phyloP scores from a whole-genome alignment of 2,113 vertebrate species.

The Heterotilapia buettikoferi region DNA sequence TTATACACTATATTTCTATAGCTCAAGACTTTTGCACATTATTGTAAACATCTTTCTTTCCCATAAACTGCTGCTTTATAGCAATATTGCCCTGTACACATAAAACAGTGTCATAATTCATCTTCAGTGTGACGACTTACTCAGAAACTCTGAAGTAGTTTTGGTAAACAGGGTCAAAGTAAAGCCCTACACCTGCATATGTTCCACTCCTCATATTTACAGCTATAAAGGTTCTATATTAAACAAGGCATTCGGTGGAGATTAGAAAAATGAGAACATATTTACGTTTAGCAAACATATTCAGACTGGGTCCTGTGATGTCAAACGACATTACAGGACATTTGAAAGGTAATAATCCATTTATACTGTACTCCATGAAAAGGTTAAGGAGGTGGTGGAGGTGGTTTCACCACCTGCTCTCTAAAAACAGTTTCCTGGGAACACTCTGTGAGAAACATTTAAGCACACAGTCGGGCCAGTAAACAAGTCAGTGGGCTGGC shows the following conservation, averaged over 20 bases:
- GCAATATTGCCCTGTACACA: neutral
- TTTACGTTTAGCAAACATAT: neutral
- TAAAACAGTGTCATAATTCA: neutral
- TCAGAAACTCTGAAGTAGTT: neutral
- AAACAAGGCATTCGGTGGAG: neutral
- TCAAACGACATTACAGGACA: neutral
- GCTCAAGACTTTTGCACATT: neutral
- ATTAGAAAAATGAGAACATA: neutral
- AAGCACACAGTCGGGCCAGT: slow-evolving; percentile 11
- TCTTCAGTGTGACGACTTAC: neutral
- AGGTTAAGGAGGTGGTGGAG: neutral
- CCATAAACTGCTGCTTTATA: neutral
- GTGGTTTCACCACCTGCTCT: neutral
- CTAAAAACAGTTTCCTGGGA: slow-evolving; percentile 36
- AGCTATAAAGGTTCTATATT: neutral
- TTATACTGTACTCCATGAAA: neutral
- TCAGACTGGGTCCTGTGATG: neutral
- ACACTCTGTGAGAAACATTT: slow-evolving; percentile 43
- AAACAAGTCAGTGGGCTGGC: slow-evolving; percentile 55
- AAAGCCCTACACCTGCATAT: neutral
- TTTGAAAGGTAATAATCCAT: neutral
- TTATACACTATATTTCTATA: neutral
- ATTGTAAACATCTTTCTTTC: neutral
- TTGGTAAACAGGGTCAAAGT: neutral
- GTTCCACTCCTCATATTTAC: neutral